These are phyloP conservation scores for Elgaria multicarinata DNA, from an alignment of 2,113 vertebrate genomes.

Conservation along the genomic window DNA sequence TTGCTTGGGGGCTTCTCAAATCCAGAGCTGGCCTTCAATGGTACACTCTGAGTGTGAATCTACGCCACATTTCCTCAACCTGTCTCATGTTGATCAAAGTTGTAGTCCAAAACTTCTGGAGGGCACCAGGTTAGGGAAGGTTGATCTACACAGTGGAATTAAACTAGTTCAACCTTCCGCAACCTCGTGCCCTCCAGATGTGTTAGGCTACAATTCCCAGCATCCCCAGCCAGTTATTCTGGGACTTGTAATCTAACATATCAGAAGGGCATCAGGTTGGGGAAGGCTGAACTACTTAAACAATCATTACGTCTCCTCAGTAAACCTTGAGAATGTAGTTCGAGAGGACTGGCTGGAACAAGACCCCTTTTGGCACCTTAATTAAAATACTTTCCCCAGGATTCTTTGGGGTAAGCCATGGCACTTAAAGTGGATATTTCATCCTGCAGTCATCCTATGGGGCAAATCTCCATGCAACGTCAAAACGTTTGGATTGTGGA, in stretches of 20 bases:
- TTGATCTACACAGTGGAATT: no score
- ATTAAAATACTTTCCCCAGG: not conserved
- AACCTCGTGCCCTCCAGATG: no score
- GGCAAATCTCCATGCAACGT: not conserved
- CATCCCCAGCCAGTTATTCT: no score
- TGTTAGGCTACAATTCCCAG: no score
- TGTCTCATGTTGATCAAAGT: no score
- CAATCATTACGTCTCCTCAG: not conserved
- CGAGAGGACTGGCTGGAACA: not conserved
- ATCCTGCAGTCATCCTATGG: no score
- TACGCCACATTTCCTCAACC: no score
- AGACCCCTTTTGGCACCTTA: not conserved
- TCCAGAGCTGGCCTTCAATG: not conserved
- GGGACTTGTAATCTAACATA: no score
- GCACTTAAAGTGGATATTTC: not conserved
- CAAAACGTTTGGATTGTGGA: not conserved
- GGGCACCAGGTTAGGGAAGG: no score
- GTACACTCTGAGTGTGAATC: not conserved
- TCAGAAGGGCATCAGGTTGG: no score
- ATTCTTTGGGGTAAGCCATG: not conserved
- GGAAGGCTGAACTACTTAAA: not conserved
- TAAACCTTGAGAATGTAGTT: not conserved
- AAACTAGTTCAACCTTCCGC: no score
- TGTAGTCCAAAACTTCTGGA: no score
- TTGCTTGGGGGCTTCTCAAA: not conserved